Percentiles rank a stretch among this genome's conserved stretches.
Evolutionary conservation across 2,797 vertebrate species (phyloP).

Genomic region (Acanthiza pusilla): DNA sequence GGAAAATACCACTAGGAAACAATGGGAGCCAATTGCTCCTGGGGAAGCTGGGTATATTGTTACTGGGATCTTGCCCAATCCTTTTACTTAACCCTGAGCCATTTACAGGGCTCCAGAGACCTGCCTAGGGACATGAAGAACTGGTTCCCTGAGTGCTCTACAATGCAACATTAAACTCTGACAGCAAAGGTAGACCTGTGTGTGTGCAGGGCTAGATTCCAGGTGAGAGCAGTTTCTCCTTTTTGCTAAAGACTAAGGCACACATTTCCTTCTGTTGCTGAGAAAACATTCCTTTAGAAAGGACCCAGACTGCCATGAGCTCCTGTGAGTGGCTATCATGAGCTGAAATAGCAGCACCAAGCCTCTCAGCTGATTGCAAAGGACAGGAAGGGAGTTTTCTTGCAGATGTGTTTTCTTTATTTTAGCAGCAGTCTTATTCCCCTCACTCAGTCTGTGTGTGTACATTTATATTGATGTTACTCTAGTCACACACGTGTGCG

Average conservation of each 20-base stretch:
- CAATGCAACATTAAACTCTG: background rate
- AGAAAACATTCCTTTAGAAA: background rate
- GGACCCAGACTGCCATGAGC: background rate
- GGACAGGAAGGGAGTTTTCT: slow-evolving; percentile 45
- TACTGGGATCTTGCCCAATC: slow-evolving; percentile 4
- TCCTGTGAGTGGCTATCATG: background rate
- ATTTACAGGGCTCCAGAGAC: background rate
- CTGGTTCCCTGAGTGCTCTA: background rate
- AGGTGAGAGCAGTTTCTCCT: background rate
- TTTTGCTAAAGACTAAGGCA: background rate
- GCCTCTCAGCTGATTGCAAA: background rate
- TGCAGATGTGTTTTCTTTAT: background rate
- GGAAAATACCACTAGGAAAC: slow-evolving; percentile 24
- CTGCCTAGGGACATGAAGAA: background rate
- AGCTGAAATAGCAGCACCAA: background rate
- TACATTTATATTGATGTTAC: background rate
- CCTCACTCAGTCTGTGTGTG: background rate
- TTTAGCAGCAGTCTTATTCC: background rate
- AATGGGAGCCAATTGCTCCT: background rate
- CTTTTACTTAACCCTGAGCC: background rate
- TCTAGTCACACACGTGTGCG: background rate
- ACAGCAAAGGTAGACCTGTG: background rate
- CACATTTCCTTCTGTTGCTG: background rate
- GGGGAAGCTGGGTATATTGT: background rate
- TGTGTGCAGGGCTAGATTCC: background rate